Evolutionary conservation across 2,888 invertebrate genomes (phyloP).

Genomic region (Opisthograptis luteolata): DNA sequence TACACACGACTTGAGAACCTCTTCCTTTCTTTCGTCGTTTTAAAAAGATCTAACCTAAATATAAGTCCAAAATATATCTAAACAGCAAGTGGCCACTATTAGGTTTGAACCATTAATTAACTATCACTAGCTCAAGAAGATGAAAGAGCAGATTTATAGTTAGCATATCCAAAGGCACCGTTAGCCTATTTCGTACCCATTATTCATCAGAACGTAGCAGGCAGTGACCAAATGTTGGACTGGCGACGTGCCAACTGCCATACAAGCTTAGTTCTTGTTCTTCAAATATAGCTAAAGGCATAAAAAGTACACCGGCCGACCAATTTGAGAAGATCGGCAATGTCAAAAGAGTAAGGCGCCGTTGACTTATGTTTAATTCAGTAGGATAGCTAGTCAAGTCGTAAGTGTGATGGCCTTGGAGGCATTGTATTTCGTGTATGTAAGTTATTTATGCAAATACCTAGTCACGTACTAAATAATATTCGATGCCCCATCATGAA

Average conservation of each 20-base stretch:
- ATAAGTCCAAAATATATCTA: no score
- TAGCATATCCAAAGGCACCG: conserved; percentile 15
- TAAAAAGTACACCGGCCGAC: conserved; percentile 39
- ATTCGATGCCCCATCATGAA: conserved; percentile 13
- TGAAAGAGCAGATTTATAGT: conserved; percentile 20
- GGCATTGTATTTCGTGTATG: conserved; percentile 47
- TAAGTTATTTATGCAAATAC: conserved; percentile 52
- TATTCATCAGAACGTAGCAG: conserved; percentile 25
- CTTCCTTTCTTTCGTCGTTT: no score
- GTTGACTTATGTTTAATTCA: conserved; percentile 60
- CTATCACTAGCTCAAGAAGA: conserved; percentile 16
- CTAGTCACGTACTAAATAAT: conserved; percentile 53
- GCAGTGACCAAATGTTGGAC: conserved; percentile 52
- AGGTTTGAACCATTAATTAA: conserved; percentile 19
- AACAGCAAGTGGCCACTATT: no score
- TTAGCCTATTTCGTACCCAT: conserved; percentile 28
- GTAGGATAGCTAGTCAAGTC: conserved; percentile 48
- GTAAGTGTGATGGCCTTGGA: conserved; percentile 55
- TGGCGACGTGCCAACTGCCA: conserved; percentile 61
- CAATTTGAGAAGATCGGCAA: conserved; percentile 49
- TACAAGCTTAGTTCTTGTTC: conserved; percentile 42
- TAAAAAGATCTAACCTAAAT: no score
- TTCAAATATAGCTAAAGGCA: conserved; percentile 4
- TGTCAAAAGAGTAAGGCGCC: conserved; percentile 45
- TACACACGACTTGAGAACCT: no score